Evolutionary conservation across 1,140 invertebrate genomes (phyloP), one percentile per base, ranked within the genome.

Genomic region (Brachionus manjavacas): DNA sequence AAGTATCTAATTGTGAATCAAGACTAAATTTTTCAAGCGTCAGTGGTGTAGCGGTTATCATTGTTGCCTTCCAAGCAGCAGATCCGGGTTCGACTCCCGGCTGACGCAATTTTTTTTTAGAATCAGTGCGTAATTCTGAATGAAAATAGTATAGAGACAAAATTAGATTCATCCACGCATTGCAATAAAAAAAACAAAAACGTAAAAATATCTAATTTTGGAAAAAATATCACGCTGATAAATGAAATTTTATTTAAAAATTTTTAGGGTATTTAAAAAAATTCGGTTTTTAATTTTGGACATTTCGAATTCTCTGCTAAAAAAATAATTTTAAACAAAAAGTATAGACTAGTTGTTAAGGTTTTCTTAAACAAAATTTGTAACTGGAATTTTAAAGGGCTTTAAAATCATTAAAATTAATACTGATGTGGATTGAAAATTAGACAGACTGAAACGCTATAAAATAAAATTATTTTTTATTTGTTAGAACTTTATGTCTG

Each of bases 41-140:
- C 92, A 91, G 91, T 94, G 93, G 93, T 94, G 93, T 94, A 94
- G 93, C 93, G 93, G 93, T 94, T 91, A 94, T 93, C 93, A 94
- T 94, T 93, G 93, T 93, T 94, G 93, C 93, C 93, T 95, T 94
- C 94, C 93, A 95, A 95, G 94, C 94, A 94, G 93, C 94, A 94
- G 94, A 94, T 94, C 94, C 93, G 93, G 93, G 94, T 95, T 95
- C 94, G 94, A 95, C 94, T 95, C 94, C 93, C 94, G 68, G 68
- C 68, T 43, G 39, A 72, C 68, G 68, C 68, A 72, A 60, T 60
- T 60, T 60, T 60, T 60, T 55, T 23, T 92, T 1, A 94, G 89
- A 93, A 93, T 6, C 88, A 91, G 1, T 93, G 92, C 88, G 89
- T 94, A 4, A 90, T 94, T 3, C 88, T 92, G 25, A 93, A 93